Percentiles rank a stretch among this genome's conserved stretches.
Conservation (phyloP, 2,888 invertebrate species). For the Rotaria macrura region DNA sequence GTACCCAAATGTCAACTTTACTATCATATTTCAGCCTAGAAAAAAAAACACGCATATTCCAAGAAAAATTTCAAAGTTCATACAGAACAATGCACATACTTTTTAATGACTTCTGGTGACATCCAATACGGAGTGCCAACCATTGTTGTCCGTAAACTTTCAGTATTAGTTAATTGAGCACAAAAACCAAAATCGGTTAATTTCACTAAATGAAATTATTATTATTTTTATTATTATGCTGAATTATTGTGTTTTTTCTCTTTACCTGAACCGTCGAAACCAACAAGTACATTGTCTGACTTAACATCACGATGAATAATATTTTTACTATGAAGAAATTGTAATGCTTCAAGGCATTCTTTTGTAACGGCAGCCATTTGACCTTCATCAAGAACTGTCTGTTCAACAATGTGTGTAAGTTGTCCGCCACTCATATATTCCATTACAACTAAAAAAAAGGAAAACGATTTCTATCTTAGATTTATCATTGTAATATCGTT, state of each 20-base stretch:
- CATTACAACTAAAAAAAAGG: constrained; percentile 62
- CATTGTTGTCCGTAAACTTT: constrained; percentile 51
- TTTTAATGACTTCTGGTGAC: constrained; percentile 68
- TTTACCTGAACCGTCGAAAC: constrained; percentile 55
- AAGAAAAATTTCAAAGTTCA: background rate
- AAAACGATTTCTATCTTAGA: too few relatives aligned
- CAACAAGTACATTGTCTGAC: constrained; percentile 82
- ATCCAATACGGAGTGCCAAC: constrained; percentile 80
- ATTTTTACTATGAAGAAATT: constrained; percentile 51
- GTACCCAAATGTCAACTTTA: constrained; percentile 56
- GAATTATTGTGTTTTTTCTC: too few relatives aligned
- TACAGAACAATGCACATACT: constrained; percentile 37
- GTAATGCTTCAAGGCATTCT: constrained; percentile 31
- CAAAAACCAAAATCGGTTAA: constrained; percentile 78
- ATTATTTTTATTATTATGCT: too few relatives aligned
- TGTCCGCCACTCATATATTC: constrained; percentile 80
- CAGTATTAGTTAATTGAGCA: constrained; percentile 76
- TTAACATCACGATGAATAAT: constrained; percentile 88
- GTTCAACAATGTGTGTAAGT: constrained; percentile 87
- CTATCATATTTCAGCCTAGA: constrained; percentile 76
- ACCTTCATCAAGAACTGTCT: constrained; percentile 87
- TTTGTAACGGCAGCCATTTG: constrained; percentile 77
- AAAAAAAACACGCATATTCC: constrained; percentile 1
- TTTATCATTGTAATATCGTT: too few relatives aligned
- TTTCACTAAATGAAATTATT: constrained; percentile 39